Evolutionary conservation across 2,797 vertebrate species (phyloP), one percentile per base, ranked within the genome.

Genomic region (Gouania willdenowi): DNA sequence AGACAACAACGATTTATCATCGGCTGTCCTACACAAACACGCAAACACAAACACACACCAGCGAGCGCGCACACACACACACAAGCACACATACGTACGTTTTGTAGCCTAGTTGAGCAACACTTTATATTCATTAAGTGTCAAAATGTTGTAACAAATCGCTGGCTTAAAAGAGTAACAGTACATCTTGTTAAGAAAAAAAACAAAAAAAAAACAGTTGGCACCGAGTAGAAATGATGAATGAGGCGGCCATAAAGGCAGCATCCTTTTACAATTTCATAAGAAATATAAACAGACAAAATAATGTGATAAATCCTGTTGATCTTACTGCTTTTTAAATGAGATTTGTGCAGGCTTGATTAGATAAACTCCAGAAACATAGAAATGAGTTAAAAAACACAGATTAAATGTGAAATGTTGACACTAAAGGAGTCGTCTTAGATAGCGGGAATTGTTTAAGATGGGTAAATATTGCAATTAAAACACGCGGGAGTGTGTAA

Each of bases 51-150:
- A 29, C 26, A 38, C 15, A 32, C 45, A 45, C 44, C 41, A 46
- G 2, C 36, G 23, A 32, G 1, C 4, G 22, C 20, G 22, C 43
- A 10, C 27, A 1, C 46, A 34, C 33, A 45, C 22, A 8, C 15
- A 30, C 27, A 43, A 19, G 32, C 45, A 52, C 45, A 44, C 46
- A 53, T 17, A 28, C 19, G 62, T 68, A 62, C 40, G 51, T 47
- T n/a, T 61, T 59, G 26, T 53, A 56, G 57, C 48, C 39, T 40
- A 38, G 56, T 51, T 49, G 64, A 61, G 57, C 40, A 67, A 67
- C 46, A 66, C 71, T 81, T 77, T 79, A 69, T 76, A 74, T 78
- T 84, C 78, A 80, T 82, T 73, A 76, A 59, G 58, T 70, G 73
- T 76, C 77, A 76, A 51, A 40, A 61, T 56, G 57, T 19, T 65